Conservation (phyloP, 2,797 vertebrate genomes). For the Enteromius argenteus region DNA sequence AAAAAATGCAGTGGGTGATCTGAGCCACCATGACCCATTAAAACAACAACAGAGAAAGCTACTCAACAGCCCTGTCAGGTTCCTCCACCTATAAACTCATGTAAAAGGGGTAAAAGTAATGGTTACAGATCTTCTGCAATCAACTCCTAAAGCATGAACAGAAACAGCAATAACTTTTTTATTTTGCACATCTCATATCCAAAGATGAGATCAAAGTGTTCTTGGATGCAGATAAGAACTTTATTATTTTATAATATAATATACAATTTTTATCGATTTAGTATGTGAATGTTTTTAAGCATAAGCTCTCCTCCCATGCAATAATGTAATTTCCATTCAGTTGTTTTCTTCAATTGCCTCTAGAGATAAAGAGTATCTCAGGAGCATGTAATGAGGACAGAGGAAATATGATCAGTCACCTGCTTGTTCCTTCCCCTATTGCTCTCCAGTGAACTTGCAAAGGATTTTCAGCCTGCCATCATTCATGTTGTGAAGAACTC, state of each 20-base stretch:
- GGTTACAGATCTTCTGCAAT: not conserved
- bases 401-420: slow-evolving; percentile 46
- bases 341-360: slow-evolving; percentile 15
- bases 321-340: slow-evolving; percentile 51
- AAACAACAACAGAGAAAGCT: slow-evolving; percentile 64
- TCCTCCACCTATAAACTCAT: slow-evolving; percentile 58
- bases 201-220: not conserved
- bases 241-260: not conserved
- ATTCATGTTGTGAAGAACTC: slow-evolving; percentile 34
- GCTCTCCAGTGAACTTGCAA: slow-evolving; percentile 30
- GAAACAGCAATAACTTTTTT: not conserved
- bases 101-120: slow-evolving; percentile 41
- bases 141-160: slow-evolving; percentile 1
- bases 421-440: slow-evolving; percentile 26
- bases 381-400: slow-evolving; percentile 17
- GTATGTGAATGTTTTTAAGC: slow-evolving; percentile 46
- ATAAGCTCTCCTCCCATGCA: slow-evolving; percentile 40
- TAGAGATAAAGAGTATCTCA: slow-evolving; percentile 34
- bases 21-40: slow-evolving; percentile 59
- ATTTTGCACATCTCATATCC: not conserved
- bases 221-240: not conserved
- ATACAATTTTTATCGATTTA: not conserved
- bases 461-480: slow-evolving; percentile 21
- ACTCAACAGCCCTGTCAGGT: slow-evolving; percentile 67
- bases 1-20: slow-evolving; percentile 69